Conservation (phyloP, 2,113 vertebrate species). For the Eudorcas thomsonii region DNA sequence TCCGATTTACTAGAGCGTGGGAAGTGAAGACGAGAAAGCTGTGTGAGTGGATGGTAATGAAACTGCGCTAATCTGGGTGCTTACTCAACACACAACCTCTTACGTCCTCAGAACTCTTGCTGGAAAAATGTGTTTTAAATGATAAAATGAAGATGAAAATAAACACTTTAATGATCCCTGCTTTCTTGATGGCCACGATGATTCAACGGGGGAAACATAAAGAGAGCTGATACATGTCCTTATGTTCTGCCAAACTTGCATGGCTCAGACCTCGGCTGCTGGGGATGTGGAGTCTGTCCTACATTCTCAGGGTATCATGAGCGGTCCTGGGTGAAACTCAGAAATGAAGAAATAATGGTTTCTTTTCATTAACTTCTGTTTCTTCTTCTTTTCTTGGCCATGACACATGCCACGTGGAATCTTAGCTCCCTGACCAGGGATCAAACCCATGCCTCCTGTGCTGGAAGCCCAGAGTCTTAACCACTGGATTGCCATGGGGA, state of each 20-base stretch:
- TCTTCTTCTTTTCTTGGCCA: background rate
- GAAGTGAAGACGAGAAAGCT: fast-evolving
- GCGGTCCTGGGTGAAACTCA: background rate
- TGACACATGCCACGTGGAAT: background rate
- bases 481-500: background rate
- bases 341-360: background rate
- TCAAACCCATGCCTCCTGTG: fast-evolving
- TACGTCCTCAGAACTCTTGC: background rate
- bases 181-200: background rate
- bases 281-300: background rate
- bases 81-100: background rate
- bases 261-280: conserved; percentile 21
- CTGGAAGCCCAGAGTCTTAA: background rate
- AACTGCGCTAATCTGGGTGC: background rate
- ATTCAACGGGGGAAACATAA: background rate
- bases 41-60: background rate
- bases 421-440: background rate
- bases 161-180: background rate
- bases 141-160: conserved; percentile 29
- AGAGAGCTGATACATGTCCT: background rate
- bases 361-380: background rate
- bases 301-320: fast-evolving
- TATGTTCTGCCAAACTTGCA: background rate
- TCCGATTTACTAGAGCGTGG: background rate
- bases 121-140: background rate